Conservation (phyloP, 2,113 vertebrate genomes). For the Cairina moschata region DNA sequence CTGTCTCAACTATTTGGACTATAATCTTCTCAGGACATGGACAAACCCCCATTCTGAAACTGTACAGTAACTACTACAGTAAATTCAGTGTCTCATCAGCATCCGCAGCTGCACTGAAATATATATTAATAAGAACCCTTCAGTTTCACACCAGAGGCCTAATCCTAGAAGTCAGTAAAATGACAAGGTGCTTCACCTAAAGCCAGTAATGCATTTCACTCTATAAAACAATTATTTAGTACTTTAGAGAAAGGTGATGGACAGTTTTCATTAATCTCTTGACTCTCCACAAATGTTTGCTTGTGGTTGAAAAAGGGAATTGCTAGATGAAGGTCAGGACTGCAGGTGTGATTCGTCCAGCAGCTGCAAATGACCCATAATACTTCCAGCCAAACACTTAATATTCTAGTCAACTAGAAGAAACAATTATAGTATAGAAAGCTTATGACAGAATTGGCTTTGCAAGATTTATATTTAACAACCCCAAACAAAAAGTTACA, state of each 20-base stretch:
- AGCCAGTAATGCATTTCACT: background rate
- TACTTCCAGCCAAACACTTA: background rate
- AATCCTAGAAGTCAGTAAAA: background rate
- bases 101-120: background rate
- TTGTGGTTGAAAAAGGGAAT: background rate
- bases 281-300: background rate
- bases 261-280: background rate
- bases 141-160: background rate
- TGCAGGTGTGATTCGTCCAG: background rate
- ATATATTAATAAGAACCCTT: background rate
- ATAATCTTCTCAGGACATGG: background rate
- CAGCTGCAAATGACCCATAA: background rate
- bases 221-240: background rate
- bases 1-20: background rate
- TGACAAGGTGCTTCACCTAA: background rate
- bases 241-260: background rate
- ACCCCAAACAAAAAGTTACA: conserved; percentile 14
- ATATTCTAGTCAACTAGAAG: background rate
- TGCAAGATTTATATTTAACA: conserved; percentile 16
- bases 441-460: conserved; percentile 20
- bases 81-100: background rate
- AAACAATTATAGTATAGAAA: background rate
- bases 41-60: background rate
- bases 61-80: background rate
- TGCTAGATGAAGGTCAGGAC: background rate